phyloP scores from a whole-genome alignment of 2,113 vertebrate genomes.

The Erpornis zantholeuca region DNA sequence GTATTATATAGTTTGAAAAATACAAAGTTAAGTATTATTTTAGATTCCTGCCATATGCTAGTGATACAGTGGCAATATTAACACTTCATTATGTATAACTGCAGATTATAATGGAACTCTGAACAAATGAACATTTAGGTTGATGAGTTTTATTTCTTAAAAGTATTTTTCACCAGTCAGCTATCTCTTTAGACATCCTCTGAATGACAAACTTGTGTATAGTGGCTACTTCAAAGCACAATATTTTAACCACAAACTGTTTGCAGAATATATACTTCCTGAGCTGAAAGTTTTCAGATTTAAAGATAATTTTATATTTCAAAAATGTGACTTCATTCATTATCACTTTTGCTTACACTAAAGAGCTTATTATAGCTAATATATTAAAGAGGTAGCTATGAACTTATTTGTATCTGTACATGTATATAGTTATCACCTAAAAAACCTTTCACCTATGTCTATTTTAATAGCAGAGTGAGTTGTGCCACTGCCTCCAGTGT shows the following conservation, averaged over 20 bases:
- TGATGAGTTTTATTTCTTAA: conserved; percentile 11
- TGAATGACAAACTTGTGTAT: conserved; percentile 51
- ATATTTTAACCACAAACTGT: conserved; percentile 61
- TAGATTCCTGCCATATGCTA: conserved; percentile 48
- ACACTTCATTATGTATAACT: not conserved
- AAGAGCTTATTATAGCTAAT: not conserved
- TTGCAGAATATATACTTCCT: conserved; percentile 42
- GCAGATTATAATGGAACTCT: not conserved
- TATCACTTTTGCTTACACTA: conserved; percentile 44
- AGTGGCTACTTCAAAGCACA: conserved; percentile 72
- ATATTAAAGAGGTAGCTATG: conserved; percentile 1
- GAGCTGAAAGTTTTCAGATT: conserved; percentile 64
- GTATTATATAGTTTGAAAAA: conserved; percentile 40
- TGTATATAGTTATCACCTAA: not conserved
- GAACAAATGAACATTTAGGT: conserved; percentile 38
- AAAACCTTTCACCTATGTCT: conserved; percentile 6
- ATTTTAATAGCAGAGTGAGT: conserved; percentile 43
- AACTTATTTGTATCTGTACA: not conserved
- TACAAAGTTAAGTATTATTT: conserved; percentile 38
- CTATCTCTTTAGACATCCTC: conserved; percentile 47
- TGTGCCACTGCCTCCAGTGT: not conserved
- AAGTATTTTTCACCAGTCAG: conserved; percentile 32
- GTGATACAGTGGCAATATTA: conserved; percentile 24
- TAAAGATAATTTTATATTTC: conserved; percentile 65
- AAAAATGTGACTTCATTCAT: conserved; percentile 44